These are phyloP conservation scores for Dorcus parallelipipedus DNA, from an alignment of 2,888 invertebrate species.

Conservation along the genomic window DNA sequence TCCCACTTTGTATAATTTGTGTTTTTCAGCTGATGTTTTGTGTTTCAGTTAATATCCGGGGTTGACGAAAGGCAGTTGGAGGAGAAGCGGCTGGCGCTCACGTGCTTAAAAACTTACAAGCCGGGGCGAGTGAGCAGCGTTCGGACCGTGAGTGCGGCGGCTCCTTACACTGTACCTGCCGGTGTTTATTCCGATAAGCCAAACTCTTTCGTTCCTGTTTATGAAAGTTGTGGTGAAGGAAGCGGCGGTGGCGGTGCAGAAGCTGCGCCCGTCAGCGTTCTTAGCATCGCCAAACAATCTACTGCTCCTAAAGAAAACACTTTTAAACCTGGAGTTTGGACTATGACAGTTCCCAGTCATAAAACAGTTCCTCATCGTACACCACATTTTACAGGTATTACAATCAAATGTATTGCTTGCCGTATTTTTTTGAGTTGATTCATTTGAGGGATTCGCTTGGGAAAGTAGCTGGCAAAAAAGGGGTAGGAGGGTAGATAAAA, in stretches of 20 bases:
- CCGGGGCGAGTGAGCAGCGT: constrained; percentile 56
- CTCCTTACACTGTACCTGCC: constrained; percentile 27
- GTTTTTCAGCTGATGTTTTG: constrained; percentile 4
- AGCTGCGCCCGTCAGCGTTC: constrained; percentile 51
- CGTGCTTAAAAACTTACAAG: constrained; percentile 68
- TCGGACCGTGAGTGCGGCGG: constrained; percentile 35
- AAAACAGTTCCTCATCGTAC: constrained; percentile 33
- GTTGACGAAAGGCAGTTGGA: constrained; percentile 53
- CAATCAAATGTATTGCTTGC: too few relatives aligned
- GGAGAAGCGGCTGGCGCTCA: constrained; percentile 74
- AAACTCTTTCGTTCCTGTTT: constrained; percentile 37
- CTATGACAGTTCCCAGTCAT: constrained; percentile 47
- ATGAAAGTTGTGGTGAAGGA: constrained; percentile 41
- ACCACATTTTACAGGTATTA: constrained; percentile 51
- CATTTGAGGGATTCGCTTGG: too few relatives aligned
- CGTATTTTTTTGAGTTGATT: too few relatives aligned
- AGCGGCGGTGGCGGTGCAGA: constrained; percentile 42
- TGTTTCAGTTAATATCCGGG: constrained; percentile 61
- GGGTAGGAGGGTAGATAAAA: too few relatives aligned
- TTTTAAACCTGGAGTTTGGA: constrained; percentile 70
- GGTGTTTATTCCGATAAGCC: constrained; percentile 35
- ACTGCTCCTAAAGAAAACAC: constrained; percentile 65
- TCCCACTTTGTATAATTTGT: constrained; percentile 35
- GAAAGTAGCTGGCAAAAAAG: too few relatives aligned
- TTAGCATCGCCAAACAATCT: constrained; percentile 55